Base-by-base conservation (phyloP, 2,113 vertebrate genomes). In the Lagopus leucura region DNA sequence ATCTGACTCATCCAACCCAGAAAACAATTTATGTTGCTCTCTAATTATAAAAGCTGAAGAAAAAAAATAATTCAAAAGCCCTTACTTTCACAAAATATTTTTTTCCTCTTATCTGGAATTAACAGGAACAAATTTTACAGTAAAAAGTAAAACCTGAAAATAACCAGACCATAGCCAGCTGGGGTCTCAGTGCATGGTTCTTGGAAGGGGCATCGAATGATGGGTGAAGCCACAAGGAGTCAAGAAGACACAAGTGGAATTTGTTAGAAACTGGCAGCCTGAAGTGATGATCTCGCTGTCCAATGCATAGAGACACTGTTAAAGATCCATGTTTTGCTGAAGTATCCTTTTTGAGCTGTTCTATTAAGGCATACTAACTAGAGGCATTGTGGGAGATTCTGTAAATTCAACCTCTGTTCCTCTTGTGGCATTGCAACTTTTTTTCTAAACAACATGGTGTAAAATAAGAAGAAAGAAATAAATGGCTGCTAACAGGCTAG, bases 1-100 rank as follows among this genome's bases (percentile, higher is more conserved):
- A 63, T 95, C 95, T 96, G 92, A 97, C 90, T 96, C 91, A 78
- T 75, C 95, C 28, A 25, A 70, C 80, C 82, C 74, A 66, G 74
- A 82, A 90, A 75, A 4, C 52, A 85, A 50, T 76, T 94, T 81
- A 20, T 13, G 61, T 40, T 78, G 38, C 15, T 71, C 94, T 82
- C 70, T 86, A 73, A 94, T 77, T 58, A 72, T 76, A 96, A 95
- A 95, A 74, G 24, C 24, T 86, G 63, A 93, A 92, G 79, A 61
- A 65, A 72, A 65, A 63, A 88, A 57, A 34, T 27, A 54, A 84
- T 80, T 28, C 27, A 16, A 19, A 85, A 4, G 0, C 38, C n/a
- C 52, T 28, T 30, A 58, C n/a, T 69, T 90, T 89, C 19, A 36
- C 36, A 14, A 30, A 38, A 43, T 11, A 57, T 20, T 40, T 45